Base-by-base conservation (phyloP, 1,140 invertebrate species). In the Drosophila guanche region DNA sequence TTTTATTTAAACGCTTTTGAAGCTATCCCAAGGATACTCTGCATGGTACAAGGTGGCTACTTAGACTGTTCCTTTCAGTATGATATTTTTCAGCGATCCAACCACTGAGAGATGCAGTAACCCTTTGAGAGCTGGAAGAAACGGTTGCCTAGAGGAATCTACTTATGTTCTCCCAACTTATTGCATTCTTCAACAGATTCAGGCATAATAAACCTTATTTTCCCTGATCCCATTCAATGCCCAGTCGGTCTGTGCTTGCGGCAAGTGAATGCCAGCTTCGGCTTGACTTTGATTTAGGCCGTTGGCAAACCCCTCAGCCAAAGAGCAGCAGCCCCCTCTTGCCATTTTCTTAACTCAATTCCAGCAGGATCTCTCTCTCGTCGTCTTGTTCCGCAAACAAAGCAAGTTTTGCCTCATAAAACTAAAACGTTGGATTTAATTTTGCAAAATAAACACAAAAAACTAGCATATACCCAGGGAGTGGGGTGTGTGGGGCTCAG, bases 391-490 rank as follows among this genome's bases (percentile, higher is more conserved):
- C 51, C 58, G 81, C 81, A 86, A 88, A 77, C 83, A 86, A 88
- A 81, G 81, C 81, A 88, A 86, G 70, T 86, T 88, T 86, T 68
- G 69, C 61, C 77, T 67, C 69, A 88, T 86, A 86, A 86, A 86
- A 86, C 81, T 86, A 86, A 86, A 86, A 88, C 81, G 81, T 81
- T 81, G 81, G 81, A 86, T 86, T 86, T 86, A 78, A 86, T 86
- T 86, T 86, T 86, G 81, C 83, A 86, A 86, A 86, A 81, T 86
- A 86, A 86, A 86, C 81, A 86, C 60, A 88, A 86, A 80, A 74
- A 73, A 10, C 27, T 40, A 33, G 43, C 27, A 47, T 37, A 12
- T 12, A 37, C 20, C 41, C 3, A 42, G 52, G 14, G 12, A n/a
- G 50, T 25, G 20, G 25, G 20, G 25, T n/a, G 33, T 23, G 3